phyloP scores from a whole-genome alignment of 2,113 vertebrate species.

The Sialia sialis region DNA sequence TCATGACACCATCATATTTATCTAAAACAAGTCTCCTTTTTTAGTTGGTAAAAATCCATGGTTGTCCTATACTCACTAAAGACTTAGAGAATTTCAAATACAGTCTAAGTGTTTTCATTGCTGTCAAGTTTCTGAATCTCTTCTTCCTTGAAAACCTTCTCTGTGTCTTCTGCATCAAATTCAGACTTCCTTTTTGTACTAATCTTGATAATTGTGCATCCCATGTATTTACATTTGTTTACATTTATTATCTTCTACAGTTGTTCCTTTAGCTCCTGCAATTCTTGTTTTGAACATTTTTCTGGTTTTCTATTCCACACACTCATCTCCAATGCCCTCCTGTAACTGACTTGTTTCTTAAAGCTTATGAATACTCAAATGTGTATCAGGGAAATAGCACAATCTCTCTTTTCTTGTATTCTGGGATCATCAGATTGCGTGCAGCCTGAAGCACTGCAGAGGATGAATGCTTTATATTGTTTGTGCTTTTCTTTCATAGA shows the following conservation, averaged over 20 bases:
- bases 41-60: not conserved
- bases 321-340: not conserved
- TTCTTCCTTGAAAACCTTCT: not conserved
- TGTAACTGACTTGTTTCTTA: not conserved
- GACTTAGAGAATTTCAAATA: not conserved
- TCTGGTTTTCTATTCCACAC: not conserved
- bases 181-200: not conserved
- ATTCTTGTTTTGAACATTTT: not conserved
- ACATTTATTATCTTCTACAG: not conserved
- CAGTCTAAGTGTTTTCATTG: not conserved
- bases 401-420: not conserved
- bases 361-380: not conserved
- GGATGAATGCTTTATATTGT: not conserved
- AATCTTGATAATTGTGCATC: not conserved
- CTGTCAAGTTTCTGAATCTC: not conserved
- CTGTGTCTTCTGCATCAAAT: not conserved
- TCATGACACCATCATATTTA: not conserved
- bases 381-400: not conserved
- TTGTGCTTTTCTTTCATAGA: not conserved
- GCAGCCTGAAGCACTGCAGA: not conserved
- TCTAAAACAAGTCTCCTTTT: not conserved
- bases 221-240: not conserved
- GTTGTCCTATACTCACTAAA: not conserved
- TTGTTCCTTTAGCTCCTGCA: not conserved
- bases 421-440: not conserved